phyloP scores from a whole-genome alignment of 2,888 invertebrate species.

The Diplazon laetatorius region DNA sequence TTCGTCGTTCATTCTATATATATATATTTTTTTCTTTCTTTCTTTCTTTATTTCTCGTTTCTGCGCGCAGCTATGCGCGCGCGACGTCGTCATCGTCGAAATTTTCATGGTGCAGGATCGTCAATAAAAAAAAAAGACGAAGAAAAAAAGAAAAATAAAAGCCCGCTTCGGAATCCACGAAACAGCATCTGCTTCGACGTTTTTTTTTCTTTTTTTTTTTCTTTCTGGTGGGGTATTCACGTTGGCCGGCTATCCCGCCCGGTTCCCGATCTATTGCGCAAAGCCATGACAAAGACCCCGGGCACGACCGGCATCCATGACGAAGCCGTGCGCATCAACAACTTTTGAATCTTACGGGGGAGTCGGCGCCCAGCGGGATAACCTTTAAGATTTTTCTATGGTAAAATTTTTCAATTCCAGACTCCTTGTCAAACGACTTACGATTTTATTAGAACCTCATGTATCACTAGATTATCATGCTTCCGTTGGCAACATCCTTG shows the following conservation, averaged over 20 bases:
- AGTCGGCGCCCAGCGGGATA: constrained; percentile 67
- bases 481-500: constrained; percentile 4
- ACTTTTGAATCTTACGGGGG: constrained; percentile 71
- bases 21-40: too few relatives aligned
- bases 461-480: constrained; percentile 79
- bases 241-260: constrained; percentile 52
- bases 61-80: too few relatives aligned
- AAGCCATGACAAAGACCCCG: constrained; percentile 74
- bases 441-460: constrained; percentile 81
- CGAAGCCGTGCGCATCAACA: constrained; percentile 65
- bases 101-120: constrained; percentile 30
- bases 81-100: constrained; percentile 8
- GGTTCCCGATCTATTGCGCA: constrained; percentile 69
- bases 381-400: constrained; percentile 53
- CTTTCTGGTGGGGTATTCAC: constrained; percentile 73
- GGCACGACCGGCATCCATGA: constrained; percentile 64
- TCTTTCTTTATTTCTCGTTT: too few relatives aligned
- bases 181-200: constrained; percentile 78
- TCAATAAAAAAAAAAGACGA: too few relatives aligned
- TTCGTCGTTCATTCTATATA: too few relatives aligned
- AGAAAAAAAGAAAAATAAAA: too few relatives aligned
- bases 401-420: constrained; percentile 67
- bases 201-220: constrained; percentile 54
- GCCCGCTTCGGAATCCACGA: constrained; percentile 6
- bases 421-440: constrained; percentile 79